Percentiles rank a stretch among this genome's conserved stretches.
Evolutionary conservation across 2,113 vertebrate species (phyloP).

Genomic region (Paramisgurnus dabryanus): DNA sequence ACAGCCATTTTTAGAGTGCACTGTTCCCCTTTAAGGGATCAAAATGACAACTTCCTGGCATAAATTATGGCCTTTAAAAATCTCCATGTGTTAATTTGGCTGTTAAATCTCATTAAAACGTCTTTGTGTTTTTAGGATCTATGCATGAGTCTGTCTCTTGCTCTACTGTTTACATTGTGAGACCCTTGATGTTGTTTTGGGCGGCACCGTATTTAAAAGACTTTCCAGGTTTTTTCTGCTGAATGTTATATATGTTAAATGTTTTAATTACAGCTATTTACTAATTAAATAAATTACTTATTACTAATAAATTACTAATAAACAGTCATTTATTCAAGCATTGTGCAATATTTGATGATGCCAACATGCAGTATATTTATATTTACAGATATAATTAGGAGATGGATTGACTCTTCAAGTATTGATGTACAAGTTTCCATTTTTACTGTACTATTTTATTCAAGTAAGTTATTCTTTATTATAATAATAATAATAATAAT

Average conservation of each 20-base stretch:
- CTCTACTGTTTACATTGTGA: background rate
- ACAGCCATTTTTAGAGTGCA: too few relatives aligned
- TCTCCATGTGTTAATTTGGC: too few relatives aligned
- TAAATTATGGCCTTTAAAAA: too few relatives aligned
- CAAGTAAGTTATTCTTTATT: background rate
- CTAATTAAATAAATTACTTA: too few relatives aligned
- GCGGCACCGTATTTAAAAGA: background rate
- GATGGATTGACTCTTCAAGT: background rate
- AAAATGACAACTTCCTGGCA: too few relatives aligned
- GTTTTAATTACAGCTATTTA: too few relatives aligned
- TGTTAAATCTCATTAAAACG: too few relatives aligned
- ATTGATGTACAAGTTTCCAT: background rate
- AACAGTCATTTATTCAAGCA: too few relatives aligned
- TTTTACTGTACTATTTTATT: background rate
- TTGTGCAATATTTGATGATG: too few relatives aligned
- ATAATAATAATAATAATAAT: background rate
- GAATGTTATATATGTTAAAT: too few relatives aligned
- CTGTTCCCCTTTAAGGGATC: too few relatives aligned
- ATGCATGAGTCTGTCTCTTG: background rate
- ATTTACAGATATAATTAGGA: background rate
- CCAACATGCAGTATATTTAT: background rate
- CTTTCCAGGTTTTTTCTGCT: background rate
- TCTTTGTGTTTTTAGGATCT: background rate
- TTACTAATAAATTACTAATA: too few relatives aligned
- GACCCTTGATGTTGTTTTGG: background rate